Conservation (phyloP, 2,113 vertebrate species). For the Strix aluco region DNA sequence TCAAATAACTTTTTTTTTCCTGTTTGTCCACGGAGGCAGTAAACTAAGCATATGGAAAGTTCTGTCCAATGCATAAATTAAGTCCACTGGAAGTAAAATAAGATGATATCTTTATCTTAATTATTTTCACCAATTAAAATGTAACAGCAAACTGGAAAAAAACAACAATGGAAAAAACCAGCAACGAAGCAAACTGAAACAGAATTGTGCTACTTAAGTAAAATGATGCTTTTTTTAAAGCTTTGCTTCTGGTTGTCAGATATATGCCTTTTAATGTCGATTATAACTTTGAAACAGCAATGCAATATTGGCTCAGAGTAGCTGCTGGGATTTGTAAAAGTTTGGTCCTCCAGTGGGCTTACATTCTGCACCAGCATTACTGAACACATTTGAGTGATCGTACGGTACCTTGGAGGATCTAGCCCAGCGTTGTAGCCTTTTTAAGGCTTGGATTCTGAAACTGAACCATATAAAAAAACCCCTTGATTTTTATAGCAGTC, state of each 20-base stretch:
- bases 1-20: neutral
- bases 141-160: neutral
- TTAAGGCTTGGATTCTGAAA: neutral
- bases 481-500: neutral
- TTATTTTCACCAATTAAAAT: neutral
- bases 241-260: neutral
- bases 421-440: neutral
- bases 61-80: neutral
- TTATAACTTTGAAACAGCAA: neutral
- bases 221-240: neutral
- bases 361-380: neutral
- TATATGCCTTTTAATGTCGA: neutral
- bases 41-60: neutral
- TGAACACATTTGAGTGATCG: neutral
- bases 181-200: neutral
- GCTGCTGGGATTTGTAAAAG: neutral
- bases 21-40: neutral
- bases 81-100: neutral
- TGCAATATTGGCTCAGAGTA: neutral
- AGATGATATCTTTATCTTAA: neutral
- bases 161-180: neutral
- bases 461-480: fast-evolving
- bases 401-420: neutral
- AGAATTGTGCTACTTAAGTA: neutral
- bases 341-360: neutral